These are phyloP conservation scores for Endomychus coccineus DNA, from an alignment of 2,888 invertebrate species.

Conservation along the genomic window DNA sequence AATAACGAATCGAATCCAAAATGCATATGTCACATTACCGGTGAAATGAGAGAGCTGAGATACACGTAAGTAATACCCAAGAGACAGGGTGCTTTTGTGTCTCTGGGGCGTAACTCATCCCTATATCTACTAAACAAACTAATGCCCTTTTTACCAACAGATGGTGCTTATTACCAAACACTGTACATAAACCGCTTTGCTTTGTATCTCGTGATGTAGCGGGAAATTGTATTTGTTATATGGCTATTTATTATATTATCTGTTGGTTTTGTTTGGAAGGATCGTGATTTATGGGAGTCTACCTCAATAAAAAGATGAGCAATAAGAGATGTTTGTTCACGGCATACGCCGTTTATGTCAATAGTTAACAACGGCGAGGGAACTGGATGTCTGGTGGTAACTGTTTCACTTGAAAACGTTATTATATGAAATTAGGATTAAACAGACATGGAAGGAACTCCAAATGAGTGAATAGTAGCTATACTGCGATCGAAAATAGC, in stretches of 20 bases:
- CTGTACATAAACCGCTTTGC: slow-evolving; percentile 32
- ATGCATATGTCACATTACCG: no score
- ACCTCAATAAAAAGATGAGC: slow-evolving; percentile 22
- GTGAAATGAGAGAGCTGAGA: no score
- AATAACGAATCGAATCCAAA: no score
- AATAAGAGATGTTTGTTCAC: slow-evolving; percentile 30
- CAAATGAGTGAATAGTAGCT: no score
- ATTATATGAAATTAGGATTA: no score
- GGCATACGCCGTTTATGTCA: slow-evolving; percentile 25
- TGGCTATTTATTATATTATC: slow-evolving; percentile 42
- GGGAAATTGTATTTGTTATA: slow-evolving; percentile 44
- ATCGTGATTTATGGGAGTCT: slow-evolving; percentile 31
- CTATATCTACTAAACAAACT: slow-evolving; percentile 29
- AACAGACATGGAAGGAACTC: no score
- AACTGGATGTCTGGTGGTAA: no score
- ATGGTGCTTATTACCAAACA: slow-evolving; percentile 41
- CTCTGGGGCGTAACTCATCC: background rate
- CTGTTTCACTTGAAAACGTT: no score
- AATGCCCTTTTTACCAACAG: slow-evolving; percentile 40
- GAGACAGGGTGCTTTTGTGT: no score
- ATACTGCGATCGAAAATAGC: no score
- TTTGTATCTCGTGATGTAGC: slow-evolving; percentile 42
- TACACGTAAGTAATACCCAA: no score
- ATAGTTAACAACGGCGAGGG: no score
- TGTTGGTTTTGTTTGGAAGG: slow-evolving; percentile 36